Conservation (phyloP, 2,797 vertebrate species). For the Periophthalmus magnuspinnatus region DNA sequence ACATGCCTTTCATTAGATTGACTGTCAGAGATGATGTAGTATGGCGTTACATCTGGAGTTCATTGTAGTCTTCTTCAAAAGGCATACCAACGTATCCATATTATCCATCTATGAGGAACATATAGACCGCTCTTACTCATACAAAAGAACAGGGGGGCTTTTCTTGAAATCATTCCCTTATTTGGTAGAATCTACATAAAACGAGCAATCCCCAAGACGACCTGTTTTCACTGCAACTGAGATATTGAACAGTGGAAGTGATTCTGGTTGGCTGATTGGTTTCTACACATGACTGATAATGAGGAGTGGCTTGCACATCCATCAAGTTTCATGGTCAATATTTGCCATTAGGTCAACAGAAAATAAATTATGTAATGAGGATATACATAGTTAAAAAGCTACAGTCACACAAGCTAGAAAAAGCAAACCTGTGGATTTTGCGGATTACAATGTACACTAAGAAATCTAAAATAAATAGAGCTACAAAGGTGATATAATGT, state of each 20-base stretch:
- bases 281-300: not conserved
- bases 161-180: not conserved
- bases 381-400: no score
- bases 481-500: not conserved
- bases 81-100: conserved; percentile 4
- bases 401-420: no score
- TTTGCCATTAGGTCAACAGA: not conserved
- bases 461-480: not conserved
- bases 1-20: conserved; percentile 11
- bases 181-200: not conserved
- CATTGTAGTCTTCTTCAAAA: conserved; percentile 12
- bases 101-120: conserved; percentile 5
- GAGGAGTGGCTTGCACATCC: not conserved
- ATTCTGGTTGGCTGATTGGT: not conserved
- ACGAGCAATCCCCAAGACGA: not conserved
- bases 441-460: no score
- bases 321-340: not conserved
- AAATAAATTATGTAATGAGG: not conserved
- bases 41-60: not conserved
- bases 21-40: conserved; percentile 13
- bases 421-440: no score
- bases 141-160: not conserved
- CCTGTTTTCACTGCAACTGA: not conserved
- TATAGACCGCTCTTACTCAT: not conserved
- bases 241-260: not conserved